phyloP scores from a whole-genome alignment of 2,888 invertebrate species.

The Corbicula japonica region DNA sequence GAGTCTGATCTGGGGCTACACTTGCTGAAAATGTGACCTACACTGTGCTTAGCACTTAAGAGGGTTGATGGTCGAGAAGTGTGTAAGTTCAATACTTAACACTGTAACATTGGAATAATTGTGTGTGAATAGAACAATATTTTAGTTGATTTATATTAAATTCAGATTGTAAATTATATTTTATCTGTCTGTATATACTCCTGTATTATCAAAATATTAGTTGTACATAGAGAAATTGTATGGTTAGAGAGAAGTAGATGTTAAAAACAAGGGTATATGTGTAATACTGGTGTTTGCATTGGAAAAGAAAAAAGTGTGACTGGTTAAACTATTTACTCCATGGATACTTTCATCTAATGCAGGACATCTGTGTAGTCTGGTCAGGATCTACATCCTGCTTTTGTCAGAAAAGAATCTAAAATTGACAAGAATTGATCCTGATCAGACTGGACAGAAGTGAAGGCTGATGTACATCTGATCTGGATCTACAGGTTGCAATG shows the following conservation, averaged over 20 bases:
- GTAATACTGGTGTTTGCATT: background rate
- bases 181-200: slow-evolving; percentile 33
- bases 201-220: slow-evolving; percentile 24
- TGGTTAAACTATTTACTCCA: background rate
- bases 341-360: too few species aligned
- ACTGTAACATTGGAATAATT: slow-evolving; percentile 1
- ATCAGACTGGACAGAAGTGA: too few species aligned
- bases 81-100: background rate
- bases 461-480: too few species aligned
- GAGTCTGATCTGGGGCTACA: background rate
- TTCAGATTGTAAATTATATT: slow-evolving; percentile 34
- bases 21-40: background rate
- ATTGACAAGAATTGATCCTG: too few species aligned
- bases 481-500: too few species aligned
- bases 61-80: background rate
- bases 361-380: too few species aligned
- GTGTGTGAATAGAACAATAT: background rate
- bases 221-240: slow-evolving; percentile 4
- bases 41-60: background rate
- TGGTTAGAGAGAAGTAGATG: background rate
- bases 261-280: background rate
- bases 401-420: too few species aligned
- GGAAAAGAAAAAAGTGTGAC: slow-evolving; percentile 8
- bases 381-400: too few species aligned
- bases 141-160: slow-evolving; percentile 25